These are phyloP conservation scores for Gymnocypris eckloni DNA, from an alignment of 2,797 vertebrate genomes.

Conservation along the genomic window DNA sequence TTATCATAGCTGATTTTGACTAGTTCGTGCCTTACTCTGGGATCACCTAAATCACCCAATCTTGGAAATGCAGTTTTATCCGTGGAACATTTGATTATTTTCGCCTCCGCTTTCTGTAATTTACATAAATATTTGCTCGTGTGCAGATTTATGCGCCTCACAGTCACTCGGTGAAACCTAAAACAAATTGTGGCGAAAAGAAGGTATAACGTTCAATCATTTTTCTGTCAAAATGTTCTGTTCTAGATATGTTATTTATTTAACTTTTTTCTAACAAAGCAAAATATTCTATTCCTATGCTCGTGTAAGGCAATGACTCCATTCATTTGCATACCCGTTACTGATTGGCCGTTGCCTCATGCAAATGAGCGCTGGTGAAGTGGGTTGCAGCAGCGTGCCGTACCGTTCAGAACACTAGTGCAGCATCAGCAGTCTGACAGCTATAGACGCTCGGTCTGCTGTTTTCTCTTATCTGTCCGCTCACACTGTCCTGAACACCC, in stretches of 20 bases:
- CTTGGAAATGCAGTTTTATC: conserved; percentile 15
- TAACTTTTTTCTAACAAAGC: not conserved
- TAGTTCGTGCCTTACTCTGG: not conserved
- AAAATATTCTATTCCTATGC: not conserved
- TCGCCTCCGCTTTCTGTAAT: not conserved
- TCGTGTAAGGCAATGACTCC: not conserved
- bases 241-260: not conserved
- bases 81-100: conserved; percentile 1
- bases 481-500: conserved; percentile 24
- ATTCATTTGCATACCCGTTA: not conserved
- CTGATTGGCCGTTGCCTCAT: conserved; percentile 36
- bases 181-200: not conserved
- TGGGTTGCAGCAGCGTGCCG: not conserved
- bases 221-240: not conserved
- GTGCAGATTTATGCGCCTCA: too few relatives aligned
- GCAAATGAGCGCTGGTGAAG: conserved; percentile 39
- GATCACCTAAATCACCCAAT: conserved; percentile 12
- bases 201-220: not conserved
- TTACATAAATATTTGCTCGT: not conserved
- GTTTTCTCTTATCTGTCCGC: conserved; percentile 45
- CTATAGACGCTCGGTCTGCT: conserved; percentile 22
- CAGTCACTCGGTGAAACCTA: too few relatives aligned
- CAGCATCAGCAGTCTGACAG: conserved; percentile 51
- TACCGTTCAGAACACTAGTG: not conserved
- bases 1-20: conserved; percentile 46